Evolutionary conservation across 2,113 vertebrate species (phyloP).

Genomic region (Gymnarchus niloticus): DNA sequence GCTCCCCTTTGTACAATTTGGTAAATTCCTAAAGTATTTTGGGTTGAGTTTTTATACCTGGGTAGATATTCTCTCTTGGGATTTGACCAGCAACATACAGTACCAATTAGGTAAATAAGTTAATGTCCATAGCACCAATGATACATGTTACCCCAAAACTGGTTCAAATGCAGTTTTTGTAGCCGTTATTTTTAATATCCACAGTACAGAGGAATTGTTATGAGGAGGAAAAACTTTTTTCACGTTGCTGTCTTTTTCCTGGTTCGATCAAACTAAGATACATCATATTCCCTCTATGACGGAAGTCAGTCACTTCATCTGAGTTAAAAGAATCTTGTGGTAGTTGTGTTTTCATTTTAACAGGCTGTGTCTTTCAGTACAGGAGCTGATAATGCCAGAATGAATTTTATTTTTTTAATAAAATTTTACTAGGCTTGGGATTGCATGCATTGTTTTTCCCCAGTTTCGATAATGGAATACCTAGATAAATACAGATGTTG

Average conservation of each 20-base stretch:
- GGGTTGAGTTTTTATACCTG: background rate
- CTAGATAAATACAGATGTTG: no score
- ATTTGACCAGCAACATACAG: background rate
- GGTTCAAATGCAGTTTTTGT: background rate
- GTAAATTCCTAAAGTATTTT: background rate
- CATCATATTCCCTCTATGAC: background rate
- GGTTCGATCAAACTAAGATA: background rate
- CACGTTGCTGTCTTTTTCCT: background rate
- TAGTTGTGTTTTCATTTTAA: background rate
- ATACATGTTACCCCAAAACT: background rate
- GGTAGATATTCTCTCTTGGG: background rate
- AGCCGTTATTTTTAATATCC: background rate
- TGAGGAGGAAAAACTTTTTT: background rate
- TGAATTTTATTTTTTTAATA: background rate
- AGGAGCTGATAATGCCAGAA: background rate
- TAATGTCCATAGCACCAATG: background rate
- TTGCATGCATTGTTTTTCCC: background rate
- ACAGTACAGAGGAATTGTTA: background rate
- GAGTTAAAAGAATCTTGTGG: background rate
- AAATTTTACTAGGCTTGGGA: background rate
- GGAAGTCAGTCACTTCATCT: background rate
- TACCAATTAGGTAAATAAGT: background rate
- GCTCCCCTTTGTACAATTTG: background rate
- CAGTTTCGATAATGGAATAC: background rate
- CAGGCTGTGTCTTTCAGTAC: background rate